phyloP scores from a whole-genome alignment of 2,113 vertebrate genomes.

The Cololabis saira region DNA sequence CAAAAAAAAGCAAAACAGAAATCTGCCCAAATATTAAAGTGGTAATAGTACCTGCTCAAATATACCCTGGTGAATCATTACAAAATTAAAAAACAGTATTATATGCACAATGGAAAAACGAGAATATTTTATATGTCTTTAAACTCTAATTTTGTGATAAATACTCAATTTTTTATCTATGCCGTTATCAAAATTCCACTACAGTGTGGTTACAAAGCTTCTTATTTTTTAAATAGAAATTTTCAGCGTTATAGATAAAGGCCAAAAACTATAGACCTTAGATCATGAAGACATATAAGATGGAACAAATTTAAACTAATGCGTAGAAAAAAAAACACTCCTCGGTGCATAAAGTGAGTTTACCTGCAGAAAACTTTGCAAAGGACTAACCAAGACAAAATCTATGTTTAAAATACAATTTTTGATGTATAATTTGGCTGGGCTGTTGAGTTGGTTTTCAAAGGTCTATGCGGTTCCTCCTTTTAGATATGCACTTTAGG shows the following conservation, averaged over 20 bases:
- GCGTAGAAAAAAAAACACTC: too few species aligned
- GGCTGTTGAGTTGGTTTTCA: conserved; percentile 50
- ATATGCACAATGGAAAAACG: too few species aligned
- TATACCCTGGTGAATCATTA: too few species aligned
- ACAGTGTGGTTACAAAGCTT: not conserved
- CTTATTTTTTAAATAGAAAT: not conserved
- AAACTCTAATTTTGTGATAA: too few species aligned
- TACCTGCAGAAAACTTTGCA: conserved; percentile 9
- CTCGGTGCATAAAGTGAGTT: not conserved
- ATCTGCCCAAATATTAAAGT: too few species aligned
- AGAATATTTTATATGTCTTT: too few species aligned
- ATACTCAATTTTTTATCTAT: not conserved
- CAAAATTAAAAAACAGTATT: too few species aligned
- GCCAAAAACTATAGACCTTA: too few species aligned
- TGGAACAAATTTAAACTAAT: not conserved
- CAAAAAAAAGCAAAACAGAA: too few species aligned
- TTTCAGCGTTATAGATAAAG: not conserved
- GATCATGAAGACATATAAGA: not conserved
- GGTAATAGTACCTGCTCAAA: too few species aligned
- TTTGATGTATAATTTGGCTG: conserved; percentile 26
- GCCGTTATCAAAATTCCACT: not conserved
- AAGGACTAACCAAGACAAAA: conserved; percentile 7
- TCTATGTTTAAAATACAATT: conserved; percentile 24
- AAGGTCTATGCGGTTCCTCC: conserved; percentile 52
- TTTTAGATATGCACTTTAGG: conserved; percentile 55